Conservation (phyloP, 1,140 invertebrate genomes). For the Ostrea edulis region DNA sequence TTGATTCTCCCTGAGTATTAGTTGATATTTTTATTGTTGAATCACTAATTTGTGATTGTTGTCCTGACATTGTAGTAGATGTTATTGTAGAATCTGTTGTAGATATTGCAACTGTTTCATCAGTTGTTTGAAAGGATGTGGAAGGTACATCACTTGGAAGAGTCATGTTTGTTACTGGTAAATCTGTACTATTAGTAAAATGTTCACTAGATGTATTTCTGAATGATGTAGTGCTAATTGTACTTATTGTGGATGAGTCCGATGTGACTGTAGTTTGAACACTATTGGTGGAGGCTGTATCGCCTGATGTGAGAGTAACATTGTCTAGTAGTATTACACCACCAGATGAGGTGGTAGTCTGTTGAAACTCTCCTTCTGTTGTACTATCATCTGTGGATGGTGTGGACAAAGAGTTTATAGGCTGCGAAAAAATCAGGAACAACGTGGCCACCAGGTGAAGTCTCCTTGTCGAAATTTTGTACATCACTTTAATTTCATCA, state of each 20-base stretch:
- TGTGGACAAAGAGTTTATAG: not conserved
- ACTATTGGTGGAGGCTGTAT: not conserved
- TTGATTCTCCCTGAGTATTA: not conserved
- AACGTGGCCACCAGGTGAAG: not conserved
- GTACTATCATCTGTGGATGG: not conserved
- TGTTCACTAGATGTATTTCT: not conserved
- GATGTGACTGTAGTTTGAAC: not conserved
- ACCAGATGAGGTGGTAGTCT: not conserved
- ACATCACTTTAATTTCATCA: constrained; percentile 26
- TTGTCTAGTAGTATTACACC: not conserved
- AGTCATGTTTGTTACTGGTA: not conserved
- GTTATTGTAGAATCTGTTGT: not conserved
- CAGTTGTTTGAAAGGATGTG: not conserved
- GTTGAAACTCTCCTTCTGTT: not conserved
- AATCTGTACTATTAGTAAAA: not conserved
- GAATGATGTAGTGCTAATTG: not conserved
- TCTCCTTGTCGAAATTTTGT: not conserved
- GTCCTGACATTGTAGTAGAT: not conserved
- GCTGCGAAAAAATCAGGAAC: not conserved
- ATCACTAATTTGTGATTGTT: not conserved
- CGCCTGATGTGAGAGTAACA: not conserved
- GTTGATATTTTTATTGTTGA: not conserved
- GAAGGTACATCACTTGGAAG: not conserved
- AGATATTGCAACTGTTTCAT: not conserved
- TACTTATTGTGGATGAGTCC: not conserved